phyloP scores from a whole-genome alignment of 2,113 vertebrate genomes.

The Cyrtonyx montezumae region DNA sequence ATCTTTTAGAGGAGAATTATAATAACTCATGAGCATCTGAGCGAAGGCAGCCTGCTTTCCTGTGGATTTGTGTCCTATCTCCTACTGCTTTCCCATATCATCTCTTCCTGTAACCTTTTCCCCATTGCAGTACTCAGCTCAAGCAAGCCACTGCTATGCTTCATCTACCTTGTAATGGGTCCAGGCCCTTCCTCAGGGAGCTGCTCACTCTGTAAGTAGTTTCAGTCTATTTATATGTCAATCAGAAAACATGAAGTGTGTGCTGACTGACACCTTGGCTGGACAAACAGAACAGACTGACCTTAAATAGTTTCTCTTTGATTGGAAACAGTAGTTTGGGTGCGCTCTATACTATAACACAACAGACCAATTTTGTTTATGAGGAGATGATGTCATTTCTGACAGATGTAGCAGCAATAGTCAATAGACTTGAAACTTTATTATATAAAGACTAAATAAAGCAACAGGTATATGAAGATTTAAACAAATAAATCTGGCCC shows the following conservation, averaged over 20 bases:
- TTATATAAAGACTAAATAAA: not conserved
- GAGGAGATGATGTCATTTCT: not conserved
- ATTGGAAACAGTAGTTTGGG: not conserved
- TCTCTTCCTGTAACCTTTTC: not conserved
- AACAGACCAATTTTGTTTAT: not conserved
- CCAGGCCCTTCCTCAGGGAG: not conserved
- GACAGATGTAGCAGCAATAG: not conserved
- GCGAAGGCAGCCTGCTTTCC: not conserved
- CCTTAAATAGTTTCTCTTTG: not conserved
- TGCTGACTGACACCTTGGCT: not conserved
- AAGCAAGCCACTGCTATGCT: not conserved
- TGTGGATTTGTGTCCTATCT: not conserved
- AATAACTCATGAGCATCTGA: not conserved
- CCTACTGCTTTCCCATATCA: not conserved
- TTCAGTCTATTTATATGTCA: not conserved
- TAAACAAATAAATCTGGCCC: not conserved
- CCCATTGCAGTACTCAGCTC: not conserved
- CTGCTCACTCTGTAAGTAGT: not conserved
- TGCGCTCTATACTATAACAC: not conserved
- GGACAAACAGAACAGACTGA: not conserved
- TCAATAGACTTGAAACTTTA: not conserved
- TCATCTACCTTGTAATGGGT: not conserved
- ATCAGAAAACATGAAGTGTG: not conserved
- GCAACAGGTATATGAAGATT: not conserved
- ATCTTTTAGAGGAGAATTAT: constrained; percentile 18